A percentile compares a stretch with the other conserved stretches of the same genome.
phyloP scores from a whole-genome alignment of 2,797 vertebrate genomes.

The Hapalemur alaotrensis region DNA sequence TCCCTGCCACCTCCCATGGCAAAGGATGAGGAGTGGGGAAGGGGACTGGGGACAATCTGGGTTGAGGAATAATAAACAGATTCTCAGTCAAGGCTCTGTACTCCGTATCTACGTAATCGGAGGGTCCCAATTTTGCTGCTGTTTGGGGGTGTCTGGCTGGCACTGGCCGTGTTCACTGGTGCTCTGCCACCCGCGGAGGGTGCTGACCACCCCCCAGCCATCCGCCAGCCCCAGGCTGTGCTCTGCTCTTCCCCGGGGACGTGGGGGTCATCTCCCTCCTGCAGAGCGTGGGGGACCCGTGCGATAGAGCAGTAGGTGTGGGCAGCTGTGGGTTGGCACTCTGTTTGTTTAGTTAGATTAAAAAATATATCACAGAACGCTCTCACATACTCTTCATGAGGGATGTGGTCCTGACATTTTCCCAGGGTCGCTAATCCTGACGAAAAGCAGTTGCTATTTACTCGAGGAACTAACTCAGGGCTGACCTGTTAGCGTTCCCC shows the following conservation, averaged over 20 bases:
- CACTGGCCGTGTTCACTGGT: accelerated
- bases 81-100: background rate
- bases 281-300: accelerated
- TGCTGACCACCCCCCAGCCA: accelerated
- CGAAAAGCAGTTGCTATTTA: background rate
- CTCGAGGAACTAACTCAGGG: background rate
- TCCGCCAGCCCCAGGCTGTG: too few relatives aligned
- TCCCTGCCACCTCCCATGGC: accelerated
- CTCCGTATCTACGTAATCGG: accelerated
- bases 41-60: background rate
- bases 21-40: background rate
- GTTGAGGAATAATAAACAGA: accelerated
- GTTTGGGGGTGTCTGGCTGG: accelerated
- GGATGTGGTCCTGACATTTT: background rate
- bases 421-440: background rate
- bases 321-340: background rate
- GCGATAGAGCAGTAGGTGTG: accelerated
- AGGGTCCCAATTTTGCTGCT: background rate
- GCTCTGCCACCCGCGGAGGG: accelerated
- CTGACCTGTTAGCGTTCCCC: background rate
- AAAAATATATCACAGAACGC: background rate
- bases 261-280: accelerated
- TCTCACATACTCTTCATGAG: too few relatives aligned
- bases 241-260: background rate
- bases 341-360: background rate